Evolutionary conservation across 2,797 vertebrate species (phyloP).

Genomic region (Lateolabrax maculatus): DNA sequence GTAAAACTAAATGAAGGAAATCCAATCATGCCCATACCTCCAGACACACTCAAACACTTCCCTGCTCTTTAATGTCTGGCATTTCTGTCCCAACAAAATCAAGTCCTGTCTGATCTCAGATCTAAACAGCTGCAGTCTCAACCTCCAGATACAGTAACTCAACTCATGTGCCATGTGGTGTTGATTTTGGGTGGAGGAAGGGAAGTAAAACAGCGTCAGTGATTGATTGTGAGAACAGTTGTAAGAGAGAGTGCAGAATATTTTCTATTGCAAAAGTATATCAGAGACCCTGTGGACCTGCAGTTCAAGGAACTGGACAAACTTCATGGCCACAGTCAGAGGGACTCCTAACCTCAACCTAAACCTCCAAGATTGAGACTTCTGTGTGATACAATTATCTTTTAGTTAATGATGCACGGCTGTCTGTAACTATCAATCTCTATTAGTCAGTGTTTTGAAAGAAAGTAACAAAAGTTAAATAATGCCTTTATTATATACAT

Average conservation of each 20-base stretch:
- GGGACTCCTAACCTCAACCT: constrained; percentile 28
- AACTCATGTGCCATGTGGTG: constrained; percentile 49
- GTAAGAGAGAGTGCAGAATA: constrained; percentile 22
- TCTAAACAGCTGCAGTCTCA: constrained; percentile 52
- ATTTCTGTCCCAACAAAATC: constrained; percentile 50
- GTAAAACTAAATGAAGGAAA: constrained; percentile 35
- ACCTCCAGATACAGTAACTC: constrained; percentile 46
- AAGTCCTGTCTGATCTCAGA: constrained; percentile 44
- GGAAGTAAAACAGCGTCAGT: constrained; percentile 29
- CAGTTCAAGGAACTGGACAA: constrained; percentile 14
- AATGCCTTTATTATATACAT: not conserved
- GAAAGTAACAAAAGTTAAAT: not conserved
- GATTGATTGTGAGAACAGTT: constrained; percentile 38
- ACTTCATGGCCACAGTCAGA: not conserved
- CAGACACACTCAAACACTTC: constrained; percentile 34
- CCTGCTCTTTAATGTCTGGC: constrained; percentile 36
- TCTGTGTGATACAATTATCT: constrained; percentile 8
- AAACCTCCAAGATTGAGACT: constrained; percentile 36
- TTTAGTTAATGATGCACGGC: constrained; percentile 17
- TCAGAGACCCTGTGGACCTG: constrained; percentile 17
- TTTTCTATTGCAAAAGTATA: constrained; percentile 28
- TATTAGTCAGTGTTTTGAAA: constrained; percentile 8
- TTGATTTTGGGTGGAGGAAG: constrained; percentile 51
- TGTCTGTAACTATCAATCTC: constrained; percentile 35
- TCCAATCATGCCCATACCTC: constrained; percentile 23